Evolutionary conservation across 2,113 vertebrate species (phyloP).

Genomic region (Cebidichthys violaceus): DNA sequence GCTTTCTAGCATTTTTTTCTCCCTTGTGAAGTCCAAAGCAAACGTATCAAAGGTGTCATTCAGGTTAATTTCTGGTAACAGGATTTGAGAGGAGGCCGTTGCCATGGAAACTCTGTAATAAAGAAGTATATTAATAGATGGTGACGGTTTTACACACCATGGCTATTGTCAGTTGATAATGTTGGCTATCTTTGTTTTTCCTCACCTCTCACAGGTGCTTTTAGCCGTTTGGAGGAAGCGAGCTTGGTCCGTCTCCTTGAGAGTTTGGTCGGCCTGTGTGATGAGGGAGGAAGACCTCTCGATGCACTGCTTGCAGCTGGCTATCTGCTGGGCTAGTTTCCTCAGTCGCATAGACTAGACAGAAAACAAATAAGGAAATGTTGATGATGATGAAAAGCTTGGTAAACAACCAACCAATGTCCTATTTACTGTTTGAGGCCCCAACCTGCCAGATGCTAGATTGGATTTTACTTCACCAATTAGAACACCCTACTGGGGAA

Average conservation of each 20-base stretch:
- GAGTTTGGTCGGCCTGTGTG: constrained; percentile 94
- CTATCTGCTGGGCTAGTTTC: constrained; percentile 96
- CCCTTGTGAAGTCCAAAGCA: constrained; percentile 95
- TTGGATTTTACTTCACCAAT: constrained; percentile 31
- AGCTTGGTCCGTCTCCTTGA: constrained; percentile 95
- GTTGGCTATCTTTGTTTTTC: neutral
- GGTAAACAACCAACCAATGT: constrained; percentile 8
- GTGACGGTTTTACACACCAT: neutral
- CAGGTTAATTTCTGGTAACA: constrained; percentile 98
- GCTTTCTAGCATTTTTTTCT: constrained; percentile 97
- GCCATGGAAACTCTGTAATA: constrained; percentile 95
- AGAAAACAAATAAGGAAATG: constrained; percentile 34
- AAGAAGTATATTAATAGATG: constrained; percentile 24
- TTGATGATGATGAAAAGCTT: constrained; percentile 42
- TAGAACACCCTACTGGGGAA: constrained; percentile 26
- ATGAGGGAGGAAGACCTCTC: constrained; percentile 96
- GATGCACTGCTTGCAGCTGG: constrained; percentile 96
- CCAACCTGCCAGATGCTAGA: constrained; percentile 33
- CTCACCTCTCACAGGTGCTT: constrained; percentile 95
- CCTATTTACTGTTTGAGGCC: neutral
- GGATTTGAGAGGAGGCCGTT: constrained; percentile 95
- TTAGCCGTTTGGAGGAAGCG: constrained; percentile 97
- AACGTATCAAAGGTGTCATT: constrained; percentile 98
- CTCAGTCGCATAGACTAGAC: constrained; percentile 91
- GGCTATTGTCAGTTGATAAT: neutral